Evolutionary conservation across 2,113 vertebrate genomes (phyloP).

Genomic region (Regulus satrapa): DNA sequence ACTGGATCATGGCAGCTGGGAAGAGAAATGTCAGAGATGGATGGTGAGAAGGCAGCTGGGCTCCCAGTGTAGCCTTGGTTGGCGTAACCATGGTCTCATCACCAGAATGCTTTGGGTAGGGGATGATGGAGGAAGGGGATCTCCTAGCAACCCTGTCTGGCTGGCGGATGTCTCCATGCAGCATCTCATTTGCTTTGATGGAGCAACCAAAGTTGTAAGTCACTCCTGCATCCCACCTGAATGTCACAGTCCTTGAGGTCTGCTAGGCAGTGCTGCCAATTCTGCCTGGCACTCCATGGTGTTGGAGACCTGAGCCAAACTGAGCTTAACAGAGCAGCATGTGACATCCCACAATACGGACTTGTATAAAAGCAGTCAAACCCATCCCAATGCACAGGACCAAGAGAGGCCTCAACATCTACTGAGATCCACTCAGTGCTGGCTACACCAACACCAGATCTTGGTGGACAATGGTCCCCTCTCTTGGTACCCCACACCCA

Average conservation of each 20-base stretch:
- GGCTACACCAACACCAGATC: not conserved
- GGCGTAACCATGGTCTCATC: not conserved
- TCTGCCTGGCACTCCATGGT: not conserved
- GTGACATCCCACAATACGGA: not conserved
- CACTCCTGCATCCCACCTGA: not conserved
- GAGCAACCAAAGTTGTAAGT: not conserved
- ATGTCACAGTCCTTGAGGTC: not conserved
- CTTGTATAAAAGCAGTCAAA: not conserved
- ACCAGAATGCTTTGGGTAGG: not conserved
- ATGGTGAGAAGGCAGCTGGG: not conserved
- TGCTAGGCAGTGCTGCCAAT: rapidly evolving
- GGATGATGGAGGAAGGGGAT: not conserved
- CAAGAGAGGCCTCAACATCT: not conserved
- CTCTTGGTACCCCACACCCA: not conserved
- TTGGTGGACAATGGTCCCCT: not conserved
- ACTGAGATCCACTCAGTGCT: not conserved
- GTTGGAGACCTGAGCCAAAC: not conserved
- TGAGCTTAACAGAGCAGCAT: not conserved
- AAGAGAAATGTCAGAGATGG: not conserved
- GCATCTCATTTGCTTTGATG: not conserved
- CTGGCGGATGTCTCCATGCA: not conserved
- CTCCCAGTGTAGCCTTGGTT: not conserved
- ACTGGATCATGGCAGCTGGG: not conserved
- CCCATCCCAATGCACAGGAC: not conserved
- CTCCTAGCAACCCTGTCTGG: not conserved